Base-by-base conservation (phyloP, 1,140 invertebrate species). In the Nephila pilipes region DNA sequence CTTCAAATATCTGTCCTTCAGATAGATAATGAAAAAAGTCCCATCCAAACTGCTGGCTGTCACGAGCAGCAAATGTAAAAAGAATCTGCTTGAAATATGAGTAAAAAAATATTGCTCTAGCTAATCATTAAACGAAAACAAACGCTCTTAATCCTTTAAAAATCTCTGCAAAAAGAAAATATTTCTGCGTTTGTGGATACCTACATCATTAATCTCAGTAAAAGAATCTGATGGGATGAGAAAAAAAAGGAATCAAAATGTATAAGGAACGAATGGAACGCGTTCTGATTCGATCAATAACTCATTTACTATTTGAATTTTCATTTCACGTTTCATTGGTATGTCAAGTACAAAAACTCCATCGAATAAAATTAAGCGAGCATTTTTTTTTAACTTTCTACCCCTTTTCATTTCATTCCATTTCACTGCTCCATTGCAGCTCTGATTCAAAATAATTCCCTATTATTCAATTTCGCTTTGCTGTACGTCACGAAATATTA, bases 291-390 rank as follows among this genome's bases (percentile, higher is more conserved):
- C 60, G 36, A 88, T 88, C 85, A 87, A 65, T 87, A 87, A 87
- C 85, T 87, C 85, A 88, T 88, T 87, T 88, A 46, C 63, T 65
- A 69, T 88, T 88, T 69, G 85, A 88, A 88, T 88, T 88, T 88
- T 88, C 85, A 69, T 88, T 88, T 88, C 38, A 63, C 85, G 85
- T 65, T 88, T 88, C 85, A 88, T 69, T 88, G 85, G 32, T 88
- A 65, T 69, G 60, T 36, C 85, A 38, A 18, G 22, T 38, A 54
- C 29, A 88, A 88, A 87, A 88, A 65, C 32, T 88, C 8, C 18
- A 54, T 36, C 2, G 60, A 88, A 88, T 65, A 88, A 38, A 54
- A 69, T 69, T 69, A 25, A 54, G n/a, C 36, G 10, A 8, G 1
- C 6, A 8, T n/a, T 46, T 38, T 36, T 46, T 81, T 81, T 38